Evolutionary conservation across 2,888 invertebrate species (phyloP).

Genomic region (Drosophila diplacantha): DNA sequence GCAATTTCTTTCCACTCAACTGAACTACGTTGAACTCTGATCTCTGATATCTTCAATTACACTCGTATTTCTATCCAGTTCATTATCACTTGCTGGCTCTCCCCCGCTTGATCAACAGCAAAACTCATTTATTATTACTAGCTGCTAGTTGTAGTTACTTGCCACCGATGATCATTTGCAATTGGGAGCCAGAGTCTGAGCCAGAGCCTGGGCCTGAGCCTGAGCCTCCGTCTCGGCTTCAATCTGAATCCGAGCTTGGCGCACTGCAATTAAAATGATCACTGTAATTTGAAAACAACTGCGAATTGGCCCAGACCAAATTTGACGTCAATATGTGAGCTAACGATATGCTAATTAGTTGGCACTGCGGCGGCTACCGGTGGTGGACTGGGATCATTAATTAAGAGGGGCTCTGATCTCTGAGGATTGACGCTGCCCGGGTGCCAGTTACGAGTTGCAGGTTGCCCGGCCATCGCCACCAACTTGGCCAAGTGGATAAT

Average conservation of each 20-base stretch:
- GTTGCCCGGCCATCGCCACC: slow-evolving; percentile 49
- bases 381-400: slow-evolving; percentile 56
- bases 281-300: slow-evolving; percentile 62
- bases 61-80: slow-evolving; percentile 11
- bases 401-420: slow-evolving; percentile 69
- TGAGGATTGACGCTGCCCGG: slow-evolving; percentile 56
- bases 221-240: slow-evolving; percentile 12
- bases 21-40: slow-evolving; percentile 13
- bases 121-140: slow-evolving; percentile 37
- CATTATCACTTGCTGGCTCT: slow-evolving; percentile 22
- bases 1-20: not conserved
- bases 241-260: slow-evolving; percentile 49
- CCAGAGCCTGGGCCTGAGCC: not conserved
- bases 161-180: slow-evolving; percentile 3
- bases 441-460: slow-evolving; percentile 11
- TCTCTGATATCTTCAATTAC: slow-evolving; percentile 10
- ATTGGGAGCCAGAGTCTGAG: not conserved
- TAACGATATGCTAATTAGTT: slow-evolving; percentile 71
- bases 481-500: slow-evolving; percentile 70
- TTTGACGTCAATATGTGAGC: slow-evolving; percentile 70
- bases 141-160: slow-evolving; percentile 1
- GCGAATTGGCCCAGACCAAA: slow-evolving; percentile 53
- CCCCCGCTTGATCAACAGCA: slow-evolving; percentile 20
- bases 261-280: slow-evolving; percentile 73
- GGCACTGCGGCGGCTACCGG: slow-evolving; percentile 27